Conservation (phyloP, 2,797 vertebrate genomes). For the Lutra lutra region DNA sequence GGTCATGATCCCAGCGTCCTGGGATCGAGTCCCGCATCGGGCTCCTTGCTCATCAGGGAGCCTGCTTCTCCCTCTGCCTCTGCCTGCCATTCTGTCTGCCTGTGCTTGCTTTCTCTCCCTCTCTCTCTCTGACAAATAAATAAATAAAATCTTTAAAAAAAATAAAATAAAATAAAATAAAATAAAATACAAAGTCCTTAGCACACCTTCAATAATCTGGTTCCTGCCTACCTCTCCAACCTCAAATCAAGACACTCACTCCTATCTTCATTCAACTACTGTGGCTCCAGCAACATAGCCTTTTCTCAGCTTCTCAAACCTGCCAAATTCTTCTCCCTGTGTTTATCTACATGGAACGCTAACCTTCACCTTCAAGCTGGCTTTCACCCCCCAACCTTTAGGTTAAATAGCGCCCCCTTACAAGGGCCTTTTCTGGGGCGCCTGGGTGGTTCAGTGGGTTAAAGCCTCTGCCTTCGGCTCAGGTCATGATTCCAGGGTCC, state of each 20-base stretch:
- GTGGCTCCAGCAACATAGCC: neutral
- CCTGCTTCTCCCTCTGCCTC: no score
- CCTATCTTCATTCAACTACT: neutral
- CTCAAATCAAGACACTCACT: neutral
- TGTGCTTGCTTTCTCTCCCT: no score
- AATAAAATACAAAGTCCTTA: neutral
- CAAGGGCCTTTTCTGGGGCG: neutral
- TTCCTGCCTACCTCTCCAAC: conserved; percentile 4
- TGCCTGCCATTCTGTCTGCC: no score
- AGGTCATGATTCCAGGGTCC: no score
- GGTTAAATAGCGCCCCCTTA: neutral
- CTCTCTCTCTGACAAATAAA: no score
- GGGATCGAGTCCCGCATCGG: no score
- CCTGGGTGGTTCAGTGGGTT: no score
- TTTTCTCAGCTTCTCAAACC: neutral
- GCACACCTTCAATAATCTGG: neutral
- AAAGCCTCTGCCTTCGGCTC: no score
- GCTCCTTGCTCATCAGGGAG: no score
- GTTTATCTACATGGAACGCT: neutral
- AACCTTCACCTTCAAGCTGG: neutral
- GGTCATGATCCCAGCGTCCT: no score
- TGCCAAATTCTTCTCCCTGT: neutral
- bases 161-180: no score
- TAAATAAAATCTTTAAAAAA: no score
- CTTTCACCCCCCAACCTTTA: conserved; percentile 31